Evolutionary conservation across 2,888 invertebrate species (phyloP).

Genomic region (Caenorhabditis virilis): DNA sequence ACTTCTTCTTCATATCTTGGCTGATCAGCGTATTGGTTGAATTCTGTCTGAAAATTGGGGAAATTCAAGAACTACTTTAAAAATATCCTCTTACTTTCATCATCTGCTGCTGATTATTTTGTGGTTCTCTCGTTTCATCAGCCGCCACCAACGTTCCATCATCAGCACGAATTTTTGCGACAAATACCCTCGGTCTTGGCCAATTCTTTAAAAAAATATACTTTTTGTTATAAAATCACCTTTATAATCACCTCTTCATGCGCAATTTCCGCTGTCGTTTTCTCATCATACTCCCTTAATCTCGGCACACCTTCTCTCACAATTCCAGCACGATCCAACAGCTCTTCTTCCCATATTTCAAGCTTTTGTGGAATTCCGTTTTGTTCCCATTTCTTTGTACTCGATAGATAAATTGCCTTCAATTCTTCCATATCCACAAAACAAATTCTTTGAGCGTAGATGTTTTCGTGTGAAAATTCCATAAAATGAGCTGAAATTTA

Average conservation of each 20-base stretch:
- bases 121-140: constrained; percentile 1
- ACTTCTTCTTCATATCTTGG: no score
- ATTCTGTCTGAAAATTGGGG: no score
- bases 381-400: constrained; percentile 42
- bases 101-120: no score
- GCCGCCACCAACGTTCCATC: constrained; percentile 24
- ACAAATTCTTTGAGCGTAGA: constrained; percentile 49
- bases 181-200: constrained; percentile 46
- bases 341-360: constrained; percentile 54
- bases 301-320: constrained; percentile 28
- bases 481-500: constrained; percentile 41
- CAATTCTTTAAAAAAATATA: constrained; percentile 21
- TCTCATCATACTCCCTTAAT: constrained; percentile 11
- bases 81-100: not conserved
- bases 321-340: constrained; percentile 46
- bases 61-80: not conserved
- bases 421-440: constrained; percentile 49
- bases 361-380: constrained; percentile 33
- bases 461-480: constrained; percentile 33
- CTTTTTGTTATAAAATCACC: not conserved
- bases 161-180: constrained; percentile 35
- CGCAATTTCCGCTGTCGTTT: constrained; percentile 45
- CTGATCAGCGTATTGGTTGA: no score
- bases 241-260: constrained; percentile 15
- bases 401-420: constrained; percentile 27